A percentile compares a stretch with the other conserved stretches of the same genome.
Evolutionary conservation across 1,140 invertebrate species (phyloP).

Genomic region (Brachionus calyciflorus): DNA sequence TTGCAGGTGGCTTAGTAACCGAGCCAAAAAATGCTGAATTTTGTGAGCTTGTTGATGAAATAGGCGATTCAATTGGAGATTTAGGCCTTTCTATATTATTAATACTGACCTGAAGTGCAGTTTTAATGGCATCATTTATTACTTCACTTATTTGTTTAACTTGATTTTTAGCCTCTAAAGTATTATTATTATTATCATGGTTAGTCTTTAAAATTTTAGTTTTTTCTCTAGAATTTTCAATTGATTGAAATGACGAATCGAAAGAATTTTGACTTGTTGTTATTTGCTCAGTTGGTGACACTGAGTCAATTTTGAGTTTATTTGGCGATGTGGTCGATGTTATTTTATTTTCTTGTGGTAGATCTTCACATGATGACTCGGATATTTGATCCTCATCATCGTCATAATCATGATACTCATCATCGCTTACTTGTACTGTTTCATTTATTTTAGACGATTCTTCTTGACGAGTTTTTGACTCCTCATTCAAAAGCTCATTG

Average conservation of each 20-base stretch:
- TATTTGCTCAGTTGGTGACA: conserved; percentile 1
- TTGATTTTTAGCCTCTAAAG: neutral
- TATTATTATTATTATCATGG: neutral
- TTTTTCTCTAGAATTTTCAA: conserved; percentile 34
- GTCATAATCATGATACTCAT: conserved; percentile 34
- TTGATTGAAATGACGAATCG: neutral
- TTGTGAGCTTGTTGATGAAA: neutral
- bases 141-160: conserved; percentile 22
- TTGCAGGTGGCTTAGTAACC: neutral
- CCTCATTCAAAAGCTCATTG: neutral
- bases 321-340: conserved; percentile 5
- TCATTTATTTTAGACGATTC: neutral
- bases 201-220: conserved; percentile 2
- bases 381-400: neutral
- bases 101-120: neutral
- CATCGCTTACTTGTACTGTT: neutral
- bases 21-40: conserved; percentile 11
- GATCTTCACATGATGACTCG: conserved; percentile 1
- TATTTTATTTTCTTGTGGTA: neutral
- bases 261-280: neutral
- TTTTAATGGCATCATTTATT: conserved; percentile 26
- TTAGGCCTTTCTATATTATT: neutral
- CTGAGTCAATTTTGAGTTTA: neutral
- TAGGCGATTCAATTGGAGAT: neutral
- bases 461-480: neutral